A percentile compares a stretch with the other conserved stretches of the same genome.
Conservation (phyloP, 2,797 vertebrate genomes). For the Oryzias sinensis region DNA sequence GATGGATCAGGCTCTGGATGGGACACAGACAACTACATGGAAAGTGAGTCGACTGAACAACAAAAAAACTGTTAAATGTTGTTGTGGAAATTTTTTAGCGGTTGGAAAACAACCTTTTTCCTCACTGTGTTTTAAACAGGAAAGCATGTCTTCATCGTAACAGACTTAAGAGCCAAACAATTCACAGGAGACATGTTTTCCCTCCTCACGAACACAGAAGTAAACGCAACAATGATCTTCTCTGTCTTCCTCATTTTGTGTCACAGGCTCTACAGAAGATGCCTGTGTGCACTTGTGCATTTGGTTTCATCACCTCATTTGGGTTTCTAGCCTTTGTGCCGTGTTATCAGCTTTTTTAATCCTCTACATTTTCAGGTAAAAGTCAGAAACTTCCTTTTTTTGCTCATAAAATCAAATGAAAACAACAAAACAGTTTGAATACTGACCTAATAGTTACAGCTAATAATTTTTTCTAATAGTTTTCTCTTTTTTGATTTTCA, state of each 20-base stretch:
- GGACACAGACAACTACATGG: rapidly evolving
- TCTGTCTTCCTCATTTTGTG: conserved; percentile 5
- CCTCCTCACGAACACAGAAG: conserved; percentile 8
- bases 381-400: too few species aligned
- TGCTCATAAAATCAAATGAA: too few species aligned
- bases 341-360: conserved; percentile 41
- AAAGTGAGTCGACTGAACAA: conserved; percentile 22
- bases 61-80: not conserved
- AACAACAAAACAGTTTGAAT: too few species aligned
- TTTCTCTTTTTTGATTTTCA: conserved; percentile 35
- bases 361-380: conserved; percentile 57
- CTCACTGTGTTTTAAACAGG: conserved; percentile 55
- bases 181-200: conserved; percentile 58
- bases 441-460: too few species aligned
- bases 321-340: conserved; percentile 39
- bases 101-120: conserved; percentile 26
- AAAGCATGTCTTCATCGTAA: conserved; percentile 54
- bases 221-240: not conserved
- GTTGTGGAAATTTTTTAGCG: conserved; percentile 9
- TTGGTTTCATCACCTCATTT: conserved; percentile 17
- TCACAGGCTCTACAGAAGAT: not conserved
- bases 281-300: not conserved
- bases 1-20: conserved; percentile 11
- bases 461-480: too few species aligned
- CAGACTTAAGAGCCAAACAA: conserved; percentile 43